phyloP scores from a whole-genome alignment of 1,140 invertebrate genomes.

The Pseudobourletiella spinata region DNA sequence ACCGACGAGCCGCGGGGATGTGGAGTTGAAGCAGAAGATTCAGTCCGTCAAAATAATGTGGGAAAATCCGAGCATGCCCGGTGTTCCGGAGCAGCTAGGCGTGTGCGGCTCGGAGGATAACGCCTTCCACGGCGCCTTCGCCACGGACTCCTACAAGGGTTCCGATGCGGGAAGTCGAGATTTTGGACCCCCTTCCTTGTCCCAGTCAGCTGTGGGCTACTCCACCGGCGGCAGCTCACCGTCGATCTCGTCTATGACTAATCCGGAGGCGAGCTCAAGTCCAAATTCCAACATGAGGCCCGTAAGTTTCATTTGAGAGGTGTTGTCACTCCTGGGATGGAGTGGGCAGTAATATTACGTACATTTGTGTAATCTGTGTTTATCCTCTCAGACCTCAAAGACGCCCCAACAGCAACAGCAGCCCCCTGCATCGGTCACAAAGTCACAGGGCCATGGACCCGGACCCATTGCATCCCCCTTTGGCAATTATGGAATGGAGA shows the following conservation, averaged over 20 bases:
- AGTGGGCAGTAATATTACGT: too few relatives aligned
- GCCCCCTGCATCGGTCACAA: not conserved
- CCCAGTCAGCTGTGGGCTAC: constrained; percentile 18
- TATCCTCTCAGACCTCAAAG: constrained; percentile 7
- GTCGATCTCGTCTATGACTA: constrained; percentile 25
- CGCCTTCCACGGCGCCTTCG: constrained; percentile 20
- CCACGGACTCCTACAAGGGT: constrained; percentile 18
- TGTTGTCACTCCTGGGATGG: too few relatives aligned
- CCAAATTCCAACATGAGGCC: constrained; percentile 17
- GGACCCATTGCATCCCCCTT: not conserved
- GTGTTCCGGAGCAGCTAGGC: constrained; percentile 12
- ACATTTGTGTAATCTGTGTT: too few relatives aligned
- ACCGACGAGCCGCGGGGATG: constrained; percentile 23
- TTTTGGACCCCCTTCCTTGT: constrained; percentile 7
- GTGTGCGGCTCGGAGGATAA: constrained; percentile 16
- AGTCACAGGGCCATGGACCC: not conserved
- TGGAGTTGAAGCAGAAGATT: constrained; percentile 27
- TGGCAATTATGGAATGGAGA: not conserved
- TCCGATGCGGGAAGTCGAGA: constrained; percentile 10
- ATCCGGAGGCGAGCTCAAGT: constrained; percentile 30
- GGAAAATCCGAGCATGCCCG: constrained; percentile 27
- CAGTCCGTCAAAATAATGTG: constrained; percentile 28
- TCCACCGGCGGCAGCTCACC: constrained; percentile 9
- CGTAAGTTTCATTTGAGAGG: not conserved
- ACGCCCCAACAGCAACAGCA: constrained; percentile 13